Conservation (phyloP, 2,797 vertebrate genomes). For the Sebastiscus tertius region DNA sequence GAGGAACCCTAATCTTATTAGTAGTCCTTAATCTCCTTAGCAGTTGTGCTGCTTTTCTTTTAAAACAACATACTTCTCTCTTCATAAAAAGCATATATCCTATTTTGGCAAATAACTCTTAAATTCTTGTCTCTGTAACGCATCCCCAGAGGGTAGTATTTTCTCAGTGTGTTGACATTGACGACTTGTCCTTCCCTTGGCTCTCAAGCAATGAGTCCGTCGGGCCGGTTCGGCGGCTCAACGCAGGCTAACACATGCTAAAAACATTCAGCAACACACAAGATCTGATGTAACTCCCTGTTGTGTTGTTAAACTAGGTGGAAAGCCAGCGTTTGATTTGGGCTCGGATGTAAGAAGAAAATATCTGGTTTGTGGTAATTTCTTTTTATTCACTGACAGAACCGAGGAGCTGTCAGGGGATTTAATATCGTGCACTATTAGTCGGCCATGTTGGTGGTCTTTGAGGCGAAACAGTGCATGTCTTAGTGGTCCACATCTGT, state of each 20-base stretch:
- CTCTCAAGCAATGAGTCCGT: not conserved
- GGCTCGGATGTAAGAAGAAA: not conserved
- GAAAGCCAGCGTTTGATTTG: not conserved
- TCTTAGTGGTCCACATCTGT: not conserved
- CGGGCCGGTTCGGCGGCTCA: not conserved
- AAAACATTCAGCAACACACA: constrained; percentile 12
- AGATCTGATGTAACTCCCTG: constrained; percentile 14
- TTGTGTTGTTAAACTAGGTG: constrained; percentile 5
- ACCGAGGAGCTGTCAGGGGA: too few relatives aligned
- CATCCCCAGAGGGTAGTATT: constrained; percentile 1
- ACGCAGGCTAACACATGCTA: constrained; percentile 28
- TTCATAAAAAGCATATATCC: not conserved
- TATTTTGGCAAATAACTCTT: not conserved
- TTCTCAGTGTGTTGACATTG: not conserved
- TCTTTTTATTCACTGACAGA: not conserved
- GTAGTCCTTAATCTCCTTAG: not conserved
- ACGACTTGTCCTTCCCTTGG: constrained; percentile 7
- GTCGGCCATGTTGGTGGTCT: not conserved
- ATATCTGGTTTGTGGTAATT: not conserved
- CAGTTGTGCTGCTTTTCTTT: not conserved
- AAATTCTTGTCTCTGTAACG: not conserved
- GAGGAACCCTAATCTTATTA: not conserved
- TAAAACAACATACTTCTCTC: not conserved
- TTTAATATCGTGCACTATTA: not conserved
- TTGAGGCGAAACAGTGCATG: not conserved